Evolutionary conservation across 2,797 vertebrate genomes (phyloP).

Genomic region (Psittacula echo): DNA sequence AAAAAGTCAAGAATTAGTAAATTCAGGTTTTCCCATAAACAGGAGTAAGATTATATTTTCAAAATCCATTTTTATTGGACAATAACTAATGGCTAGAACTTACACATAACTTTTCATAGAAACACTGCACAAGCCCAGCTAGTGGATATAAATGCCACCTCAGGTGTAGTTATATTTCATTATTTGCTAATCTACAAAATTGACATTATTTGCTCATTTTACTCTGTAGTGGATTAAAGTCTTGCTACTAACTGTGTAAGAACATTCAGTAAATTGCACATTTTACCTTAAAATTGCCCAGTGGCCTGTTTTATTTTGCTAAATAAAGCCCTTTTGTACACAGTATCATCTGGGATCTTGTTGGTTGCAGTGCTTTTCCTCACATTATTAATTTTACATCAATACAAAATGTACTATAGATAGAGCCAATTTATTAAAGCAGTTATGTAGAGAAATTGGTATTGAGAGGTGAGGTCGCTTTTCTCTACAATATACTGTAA

Average conservation of each 20-base stretch:
- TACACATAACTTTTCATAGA: rapidly evolving
- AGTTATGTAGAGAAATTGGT: background rate
- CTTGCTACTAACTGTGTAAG: background rate
- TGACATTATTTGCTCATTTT: background rate
- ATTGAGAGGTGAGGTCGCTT: background rate
- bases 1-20: background rate
- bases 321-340: background rate
- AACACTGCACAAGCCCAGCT: background rate
- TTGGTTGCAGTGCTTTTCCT: background rate
- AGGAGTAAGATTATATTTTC: background rate
- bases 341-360: background rate
- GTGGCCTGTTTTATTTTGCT: background rate
- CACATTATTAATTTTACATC: background rate
- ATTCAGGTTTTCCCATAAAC: background rate
- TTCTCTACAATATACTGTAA: background rate
- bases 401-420: background rate
- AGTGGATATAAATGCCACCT: background rate
- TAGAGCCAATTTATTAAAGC: background rate
- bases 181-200: background rate
- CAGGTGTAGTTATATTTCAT: background rate
- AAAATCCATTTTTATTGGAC: background rate
- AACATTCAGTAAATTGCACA: background rate
- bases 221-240: background rate
- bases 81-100: background rate
- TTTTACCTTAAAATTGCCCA: background rate